phyloP scores from a whole-genome alignment of 2,113 vertebrate species.

The Crotalus viridis region DNA sequence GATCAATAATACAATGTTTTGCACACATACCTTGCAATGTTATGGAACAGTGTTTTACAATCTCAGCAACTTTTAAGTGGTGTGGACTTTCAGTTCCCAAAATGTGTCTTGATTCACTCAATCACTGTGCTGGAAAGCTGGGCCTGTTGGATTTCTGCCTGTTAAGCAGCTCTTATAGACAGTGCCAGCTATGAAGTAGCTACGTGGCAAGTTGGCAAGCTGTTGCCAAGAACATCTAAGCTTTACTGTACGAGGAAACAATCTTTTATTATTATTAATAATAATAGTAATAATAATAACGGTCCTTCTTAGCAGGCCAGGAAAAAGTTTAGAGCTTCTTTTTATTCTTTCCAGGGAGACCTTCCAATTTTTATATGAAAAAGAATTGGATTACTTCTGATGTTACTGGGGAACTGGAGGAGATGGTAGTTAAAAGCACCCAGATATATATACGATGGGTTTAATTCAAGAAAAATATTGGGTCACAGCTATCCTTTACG shows the following conservation, averaged over 20 bases:
- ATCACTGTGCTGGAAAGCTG: background rate
- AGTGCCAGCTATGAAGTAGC: background rate
- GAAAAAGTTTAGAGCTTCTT: constrained; percentile 13
- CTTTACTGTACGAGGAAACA: constrained; percentile 1
- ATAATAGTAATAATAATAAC: background rate
- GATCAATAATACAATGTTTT: background rate
- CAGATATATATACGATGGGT: background rate
- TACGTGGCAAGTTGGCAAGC: background rate
- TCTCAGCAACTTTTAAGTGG: background rate
- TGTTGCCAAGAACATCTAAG: background rate
- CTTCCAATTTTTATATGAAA: background rate
- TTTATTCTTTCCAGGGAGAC: background rate
- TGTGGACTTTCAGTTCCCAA: background rate
- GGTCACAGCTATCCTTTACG: background rate
- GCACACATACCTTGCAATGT: background rate
- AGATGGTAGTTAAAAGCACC: background rate
- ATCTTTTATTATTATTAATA: background rate
- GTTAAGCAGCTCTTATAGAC: background rate
- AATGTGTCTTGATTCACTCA: background rate
- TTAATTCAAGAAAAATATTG: background rate
- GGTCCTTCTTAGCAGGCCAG: constrained; percentile 34
- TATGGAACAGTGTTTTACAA: background rate
- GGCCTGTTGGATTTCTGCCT: background rate
- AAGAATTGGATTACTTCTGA: background rate
- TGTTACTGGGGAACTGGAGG: background rate